These are phyloP conservation scores for Nothocercus julius DNA, from an alignment of 2,113 vertebrate genomes.

Conservation along the genomic window DNA sequence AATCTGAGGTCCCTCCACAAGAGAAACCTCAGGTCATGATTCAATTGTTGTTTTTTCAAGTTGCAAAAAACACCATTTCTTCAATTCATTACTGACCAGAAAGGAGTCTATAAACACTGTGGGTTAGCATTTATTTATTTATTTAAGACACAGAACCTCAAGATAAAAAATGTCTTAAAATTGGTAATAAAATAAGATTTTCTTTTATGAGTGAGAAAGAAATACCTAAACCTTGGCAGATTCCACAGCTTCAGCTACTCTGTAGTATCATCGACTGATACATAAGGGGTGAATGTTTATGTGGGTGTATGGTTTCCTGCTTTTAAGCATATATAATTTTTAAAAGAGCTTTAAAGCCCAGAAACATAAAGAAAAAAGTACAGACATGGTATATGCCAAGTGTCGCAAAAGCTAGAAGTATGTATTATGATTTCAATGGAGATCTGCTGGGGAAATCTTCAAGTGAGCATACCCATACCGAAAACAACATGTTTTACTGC, in stretches of 20 bases:
- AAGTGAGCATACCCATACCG: background rate
- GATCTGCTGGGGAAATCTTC: background rate
- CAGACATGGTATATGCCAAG: background rate
- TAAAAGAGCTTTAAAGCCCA: background rate
- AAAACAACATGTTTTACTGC: background rate
- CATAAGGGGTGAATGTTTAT: background rate
- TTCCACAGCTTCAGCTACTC: background rate
- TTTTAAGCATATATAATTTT: background rate
- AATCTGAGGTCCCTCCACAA: background rate
- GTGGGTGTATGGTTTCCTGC: rapidly evolving
- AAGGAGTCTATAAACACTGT: background rate
- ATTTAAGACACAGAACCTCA: background rate
- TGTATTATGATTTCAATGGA: background rate
- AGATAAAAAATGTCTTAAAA: background rate
- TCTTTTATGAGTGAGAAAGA: background rate
- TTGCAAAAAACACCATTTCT: background rate
- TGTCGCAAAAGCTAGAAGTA: background rate
- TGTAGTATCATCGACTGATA: background rate
- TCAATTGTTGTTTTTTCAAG: background rate
- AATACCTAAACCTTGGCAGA: background rate
- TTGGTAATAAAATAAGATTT: background rate
- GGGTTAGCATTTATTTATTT: background rate
- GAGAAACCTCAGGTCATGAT: background rate
- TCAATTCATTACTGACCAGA: background rate
- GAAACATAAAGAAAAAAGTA: background rate